Base-by-base conservation (phyloP, 2,113 vertebrate genomes). In the Scomber colias region DNA sequence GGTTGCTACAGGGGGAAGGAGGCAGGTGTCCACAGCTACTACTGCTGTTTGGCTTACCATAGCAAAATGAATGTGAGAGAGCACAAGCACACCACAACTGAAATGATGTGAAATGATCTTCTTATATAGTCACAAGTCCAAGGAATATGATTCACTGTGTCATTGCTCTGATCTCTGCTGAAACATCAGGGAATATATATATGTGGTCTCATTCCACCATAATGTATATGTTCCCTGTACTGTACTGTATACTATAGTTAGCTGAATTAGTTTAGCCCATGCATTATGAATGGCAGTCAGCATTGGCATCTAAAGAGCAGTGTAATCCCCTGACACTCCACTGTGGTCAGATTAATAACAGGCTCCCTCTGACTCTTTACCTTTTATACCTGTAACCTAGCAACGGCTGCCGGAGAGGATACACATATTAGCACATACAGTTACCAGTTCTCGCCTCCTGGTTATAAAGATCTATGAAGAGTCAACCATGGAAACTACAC, bases 11-110 rank as follows among this genome's bases (percentile, higher is more conserved):
- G 63, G 73, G 50, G n/a, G 30, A 48, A 14, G 50, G 14, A 71
- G 60, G 77, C 77, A 79, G 66, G 82, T 84, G 76, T 74, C 75
- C 79, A 70, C 64, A 65, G 65, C 35, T 51, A 59, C 50, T 40
- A 6, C 71, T 66, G 63, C 64, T 69, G 16, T 71, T 54, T 59
- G 48, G 59, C 66, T 66, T 65, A 61, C n/a, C 50, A 27, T n/a
- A 31, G 62, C 67, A 62, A 62, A 75, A 72, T 63, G 14, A 67
- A 76, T 67, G 40, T 51, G n/a, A 9, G 14, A 49, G 56, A 66
- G 44, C 46, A 59, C 71, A 75, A 75, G 57, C 35, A 54, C 35
- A 71, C 59, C 3, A n/a, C 21, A 12, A 17, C 61, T 56, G 44
- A 40, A 50, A 21, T 45, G 2, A 51, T 13, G 2, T 27, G 24